Base-by-base conservation (phyloP, 2,797 vertebrate species). In the Gadopsis bispinosus region DNA sequence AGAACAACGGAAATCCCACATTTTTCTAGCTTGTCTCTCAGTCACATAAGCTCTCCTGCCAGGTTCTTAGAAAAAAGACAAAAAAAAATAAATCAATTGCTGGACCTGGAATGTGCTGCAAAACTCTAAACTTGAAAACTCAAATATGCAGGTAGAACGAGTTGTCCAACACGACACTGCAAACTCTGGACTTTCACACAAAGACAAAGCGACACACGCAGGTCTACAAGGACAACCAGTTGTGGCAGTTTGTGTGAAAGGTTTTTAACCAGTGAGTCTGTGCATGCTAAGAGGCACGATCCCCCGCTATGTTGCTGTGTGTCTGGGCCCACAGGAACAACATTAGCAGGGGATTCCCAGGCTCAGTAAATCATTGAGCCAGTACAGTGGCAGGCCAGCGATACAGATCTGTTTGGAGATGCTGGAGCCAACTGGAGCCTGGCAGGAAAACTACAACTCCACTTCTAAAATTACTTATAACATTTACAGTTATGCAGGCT, bases 381-480 rank as follows among this genome's bases (percentile, higher is more conserved):
- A 10, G 69, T 20, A 39, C 13, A 71, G 58, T 48, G 26, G 68
- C 56, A 43, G 58, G 22, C 53, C 58, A 59, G 75, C 87, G 73
- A 88, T 80, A 85, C 55, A 73, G 76, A 88, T 89, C 80, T 81
- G 73, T 87, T 85, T 84, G 53, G 65, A 82, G 79, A 76, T 43
- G 71, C 64, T 75, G 73, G 70, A 75, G 74, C 75, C 79, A 74
- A 73, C 50, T 41, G n/a, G 19, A 48, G 77, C 64, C 76, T 71
- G 68, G 56, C 83, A 87, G 80, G 78, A 88, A 89, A 83, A 77
- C 60, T 39, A n/a, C 20, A 31, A 55, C 54, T 70, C 45, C 54
- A 29, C 19, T 60, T 53, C 48, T 39, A 16, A 50, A 68, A 50
- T 43, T 31, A 31, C 53, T 58, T 26, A 3, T 31, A 19, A 26